A percentile compares a stretch with the other conserved stretches of the same genome.
phyloP scores from a whole-genome alignment of 2,113 vertebrate species.

The Strigops habroptila region DNA sequence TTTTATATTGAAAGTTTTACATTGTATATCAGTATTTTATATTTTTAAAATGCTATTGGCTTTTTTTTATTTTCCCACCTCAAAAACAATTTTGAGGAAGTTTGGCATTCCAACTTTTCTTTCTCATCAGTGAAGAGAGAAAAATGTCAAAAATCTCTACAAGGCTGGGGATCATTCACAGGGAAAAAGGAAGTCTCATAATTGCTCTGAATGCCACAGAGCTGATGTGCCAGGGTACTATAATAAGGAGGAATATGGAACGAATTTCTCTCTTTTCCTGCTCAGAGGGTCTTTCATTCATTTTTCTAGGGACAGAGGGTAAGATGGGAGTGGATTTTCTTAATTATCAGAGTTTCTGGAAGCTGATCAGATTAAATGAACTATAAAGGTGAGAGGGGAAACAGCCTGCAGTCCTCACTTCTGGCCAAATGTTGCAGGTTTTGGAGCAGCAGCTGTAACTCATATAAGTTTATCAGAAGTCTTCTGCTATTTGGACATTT shows the following conservation, averaged over 20 bases:
- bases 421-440: background rate
- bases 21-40: background rate
- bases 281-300: background rate
- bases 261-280: background rate
- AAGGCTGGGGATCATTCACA: background rate
- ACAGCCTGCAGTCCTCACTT: background rate
- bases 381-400: background rate
- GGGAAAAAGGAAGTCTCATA: background rate
- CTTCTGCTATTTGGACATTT: background rate
- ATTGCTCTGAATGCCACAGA: background rate
- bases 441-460: background rate
- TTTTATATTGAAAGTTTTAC: background rate
- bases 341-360: background rate
- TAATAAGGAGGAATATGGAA: background rate
- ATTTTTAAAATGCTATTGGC: background rate
- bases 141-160: background rate
- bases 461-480: background rate
- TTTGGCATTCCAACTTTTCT: background rate
- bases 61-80: background rate
- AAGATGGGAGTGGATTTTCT: background rate
- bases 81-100: background rate
- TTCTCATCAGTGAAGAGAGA: background rate
- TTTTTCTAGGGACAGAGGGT: background rate
- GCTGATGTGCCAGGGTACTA: background rate
- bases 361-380: background rate